Base-by-base conservation (phyloP, 2,888 invertebrate genomes). In the Microplitis deprimator region DNA sequence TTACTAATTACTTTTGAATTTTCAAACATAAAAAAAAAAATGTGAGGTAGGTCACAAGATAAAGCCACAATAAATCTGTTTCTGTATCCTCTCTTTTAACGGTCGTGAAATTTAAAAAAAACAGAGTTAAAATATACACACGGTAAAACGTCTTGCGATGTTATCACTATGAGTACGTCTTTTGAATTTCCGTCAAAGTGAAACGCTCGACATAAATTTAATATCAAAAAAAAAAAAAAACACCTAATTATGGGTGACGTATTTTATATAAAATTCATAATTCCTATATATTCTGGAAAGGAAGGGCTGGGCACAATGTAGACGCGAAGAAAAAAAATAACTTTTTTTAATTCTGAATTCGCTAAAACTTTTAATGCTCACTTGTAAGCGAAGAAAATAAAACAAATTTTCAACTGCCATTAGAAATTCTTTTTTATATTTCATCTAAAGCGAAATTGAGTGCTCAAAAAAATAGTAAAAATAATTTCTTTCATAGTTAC, bases 141-240 rank as follows among this genome's bases (percentile, higher is more conserved):
- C 62, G 20, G 13, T 50, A 13, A 29, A 16, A 41, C 62, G 40
- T 64, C 20, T 62, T 62, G 41, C 13, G 67, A 67, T 73, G 59
- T 73, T 73, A 73, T 73, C 65, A 65, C 41, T 41, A 41, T 16
- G 13, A 65, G 72, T 72, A 72, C 72, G 72, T 72, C 72, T 61
- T 73, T 65, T 73, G 73, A 65, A 73, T 73, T 10, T 13, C 16
- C 41, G 64, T 77, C 77, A 76, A 74, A 74, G 50, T 50, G 41
- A 67, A 78, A 74, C 73, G 67, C 81, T 76, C 74, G 41, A 73
- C 8, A 41, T 17, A 65, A 17, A 73, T 73, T 73, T 29, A 73
- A 73, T 73, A 65, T 73, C 17, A 40, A 8, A 73, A 50, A 50
- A 13, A 50, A 50, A 50, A 50, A 41, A 17, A 16, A 38, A 64